Evolutionary conservation across 2,113 vertebrate species (phyloP), one percentile per base, ranked within the genome.

Genomic region (Sphaerodactylus townsendi): DNA sequence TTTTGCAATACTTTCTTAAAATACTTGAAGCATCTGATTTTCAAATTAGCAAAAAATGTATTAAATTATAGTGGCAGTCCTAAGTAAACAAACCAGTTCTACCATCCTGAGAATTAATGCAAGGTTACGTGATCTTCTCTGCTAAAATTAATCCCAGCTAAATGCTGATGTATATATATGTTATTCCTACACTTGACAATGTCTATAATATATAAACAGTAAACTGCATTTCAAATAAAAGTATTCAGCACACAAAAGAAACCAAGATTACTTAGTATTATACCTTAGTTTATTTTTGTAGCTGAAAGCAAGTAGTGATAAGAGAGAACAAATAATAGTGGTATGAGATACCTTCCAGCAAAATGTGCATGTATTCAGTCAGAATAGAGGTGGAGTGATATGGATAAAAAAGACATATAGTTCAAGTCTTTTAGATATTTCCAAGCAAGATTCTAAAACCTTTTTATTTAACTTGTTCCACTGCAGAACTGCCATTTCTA

Each of bases 1-100:
- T 44, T 83, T 70, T 41, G 90, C 62, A 88, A 85, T 33, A 64
- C 7, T 37, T 87, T 86, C 3, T 86, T 76, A 13, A 86, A 89
- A 68, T 80, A 81, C 28, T 81, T 68, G 35, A 88, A 0, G 19
- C 41, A 71, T 72, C 85, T 87, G 87, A 89, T 85, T 90, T 74
- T 0, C 2, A 82, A 25, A 21, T 76, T 59, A 59, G 33, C n/a
- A 33, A 37, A 37, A 11, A 37, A 33, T 76, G 50, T 62, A 62
- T 56, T 53, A 83, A n/a, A 90, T 86, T 91, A 56, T 66, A 28
- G 83, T 70, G 70, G 66, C 84, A 90, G 5, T 30, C 68, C 30
- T 86, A 44, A 75, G 86, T 90, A 56, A 85, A 91, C 82, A 89
- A 92, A 89, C 85, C 83, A 86, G 90, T 94, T 92, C 70, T 76